A percentile compares a stretch with the other conserved stretches of the same genome.
These are phyloP conservation scores for Syngnathus rostellatus DNA, from an alignment of 2,797 vertebrate species.

Conservation along the genomic window DNA sequence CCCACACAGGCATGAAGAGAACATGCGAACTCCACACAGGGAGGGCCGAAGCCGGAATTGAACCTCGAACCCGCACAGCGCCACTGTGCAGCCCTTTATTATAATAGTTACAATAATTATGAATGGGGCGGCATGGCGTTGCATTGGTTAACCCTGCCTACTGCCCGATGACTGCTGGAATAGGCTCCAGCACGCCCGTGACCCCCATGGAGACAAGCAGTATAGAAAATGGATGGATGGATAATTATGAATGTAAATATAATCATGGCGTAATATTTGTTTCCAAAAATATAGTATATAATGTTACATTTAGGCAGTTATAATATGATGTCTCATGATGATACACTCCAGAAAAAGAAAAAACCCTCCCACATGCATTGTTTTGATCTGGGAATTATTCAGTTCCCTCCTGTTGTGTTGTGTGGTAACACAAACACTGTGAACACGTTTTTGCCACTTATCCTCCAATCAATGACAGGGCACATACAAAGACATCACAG, in stretches of 20 bases:
- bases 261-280: not conserved
- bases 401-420: not conserved
- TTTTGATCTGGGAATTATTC: not conserved
- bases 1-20: no score
- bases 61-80: no score
- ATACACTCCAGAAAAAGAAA: not conserved
- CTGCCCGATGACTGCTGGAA: no score
- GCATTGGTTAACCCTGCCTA: no score
- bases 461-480: not conserved
- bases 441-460: not conserved
- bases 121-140: no score
- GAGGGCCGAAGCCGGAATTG: no score
- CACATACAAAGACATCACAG: not conserved
- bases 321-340: not conserved
- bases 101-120: no score
- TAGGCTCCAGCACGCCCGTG: no score
- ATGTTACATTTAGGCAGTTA: not conserved
- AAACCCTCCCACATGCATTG: not conserved
- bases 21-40: no score
- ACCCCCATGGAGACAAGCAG: no score
- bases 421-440: not conserved
- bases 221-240: no score
- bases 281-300: not conserved
- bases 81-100: no score
- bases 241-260: not conserved